A percentile compares a stretch with the other conserved stretches of the same genome.
phyloP scores from a whole-genome alignment of 2,797 vertebrate genomes.

The Poecilia velifera region DNA sequence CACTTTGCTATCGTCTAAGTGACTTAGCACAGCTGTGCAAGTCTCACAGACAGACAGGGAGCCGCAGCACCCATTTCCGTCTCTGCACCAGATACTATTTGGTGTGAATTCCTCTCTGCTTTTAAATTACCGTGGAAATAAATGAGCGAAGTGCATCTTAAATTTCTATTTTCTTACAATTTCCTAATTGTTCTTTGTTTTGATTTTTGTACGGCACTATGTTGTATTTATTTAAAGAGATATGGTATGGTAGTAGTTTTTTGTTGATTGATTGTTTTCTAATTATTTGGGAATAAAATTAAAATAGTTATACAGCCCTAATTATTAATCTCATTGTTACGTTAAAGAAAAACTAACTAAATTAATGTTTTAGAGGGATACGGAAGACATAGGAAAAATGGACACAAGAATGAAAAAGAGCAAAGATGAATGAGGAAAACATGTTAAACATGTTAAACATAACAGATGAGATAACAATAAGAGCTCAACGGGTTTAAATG shows the following conservation, averaged over 20 bases:
- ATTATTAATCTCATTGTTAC: background rate
- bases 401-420: background rate
- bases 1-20: background rate
- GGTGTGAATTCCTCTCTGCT: background rate
- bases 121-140: background rate
- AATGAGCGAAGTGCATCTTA: background rate
- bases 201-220: no score
- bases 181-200: no score
- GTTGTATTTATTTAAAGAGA: no score
- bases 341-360: background rate
- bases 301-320: background rate
- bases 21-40: background rate
- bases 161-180: no score
- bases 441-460: conserved; percentile 1
- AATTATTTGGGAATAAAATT: background rate
- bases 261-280: background rate
- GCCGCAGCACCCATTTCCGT: background rate
- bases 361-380: background rate
- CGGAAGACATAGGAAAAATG: background rate
- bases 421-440: background rate
- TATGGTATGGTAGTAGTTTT: background rate
- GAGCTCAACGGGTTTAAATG: background rate
- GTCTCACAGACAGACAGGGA: background rate
- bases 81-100: background rate
- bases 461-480: background rate